Evolutionary conservation across 2,113 vertebrate species (phyloP), one percentile per base, ranked within the genome.

Genomic region (Carettochelys insculpta): DNA sequence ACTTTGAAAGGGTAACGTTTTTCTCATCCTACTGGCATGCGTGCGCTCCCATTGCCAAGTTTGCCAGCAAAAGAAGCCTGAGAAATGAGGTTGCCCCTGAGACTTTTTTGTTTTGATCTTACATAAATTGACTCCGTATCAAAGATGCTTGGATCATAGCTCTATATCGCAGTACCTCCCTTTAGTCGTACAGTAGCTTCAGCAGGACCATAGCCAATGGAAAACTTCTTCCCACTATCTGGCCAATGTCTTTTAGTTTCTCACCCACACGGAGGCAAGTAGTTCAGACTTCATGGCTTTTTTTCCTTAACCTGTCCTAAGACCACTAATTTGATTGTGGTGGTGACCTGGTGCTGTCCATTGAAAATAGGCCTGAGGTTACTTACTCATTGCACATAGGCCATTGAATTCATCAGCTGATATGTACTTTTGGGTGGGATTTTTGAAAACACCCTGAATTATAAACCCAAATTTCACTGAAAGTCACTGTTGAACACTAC

Each of bases 1-100:
- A 71, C 53, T 90, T 76, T 87, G 20, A 90, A n/a, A 68, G n/a
- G 80, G 11, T 20, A 92, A 45, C 77, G 38, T 94, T 87, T 87
- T 88, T 22, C 48, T 82, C 45, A 77, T 81, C 11, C 12, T 58
- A 1, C 79, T 27, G 11, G 12, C 41, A 27, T 10, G 31, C 29
- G 41, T 90, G 50, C 54, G 84, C 84, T 50, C 51, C 45, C 73
- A 80, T n/a, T 80, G 75, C 5, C 53, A 84, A 91, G 34, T n/a
- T 73, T 82, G 10, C 56, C 85, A 84, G 56, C 76, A 87, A 87
- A 89, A 85, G 84, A 53, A 94, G 47, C 51, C 47, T 90, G 53
- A 71, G 52, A 77, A 77, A 41, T 34, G 75, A 79, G 50, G 20
- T 3, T 50, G 82, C 34, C 82, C 84, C 82, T 81, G 85, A 71